Evolutionary conservation across 2,888 invertebrate species (phyloP), one percentile per base, ranked within the genome.

Genomic region (Emmelina monodactyla): DNA sequence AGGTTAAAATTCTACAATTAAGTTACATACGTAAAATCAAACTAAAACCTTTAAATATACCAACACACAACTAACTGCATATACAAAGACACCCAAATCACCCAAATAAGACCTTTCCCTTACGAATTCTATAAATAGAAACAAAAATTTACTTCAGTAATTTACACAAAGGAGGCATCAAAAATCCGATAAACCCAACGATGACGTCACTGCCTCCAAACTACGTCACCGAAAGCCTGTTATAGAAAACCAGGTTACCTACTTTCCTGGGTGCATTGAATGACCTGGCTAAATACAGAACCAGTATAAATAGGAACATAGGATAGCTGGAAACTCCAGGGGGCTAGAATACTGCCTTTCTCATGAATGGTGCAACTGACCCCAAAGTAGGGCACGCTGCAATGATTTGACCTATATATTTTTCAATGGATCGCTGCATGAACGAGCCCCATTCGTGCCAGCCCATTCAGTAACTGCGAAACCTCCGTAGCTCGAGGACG

Each of bases 371-470:
- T 63, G 64, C 64, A 66, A 58, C 55, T 53, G 50, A 51, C 57
- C 55, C 62, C 62, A 66, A 78, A 62, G 55, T 69, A 58, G 75
- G 66, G 49, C 72, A 71, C 71, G 56, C 58, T 76, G 78, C 76
- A 76, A 69, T 71, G 63, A 71, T 71, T 62, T 75, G 78, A 79
- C 79, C 79, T 73, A 79, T 70, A 63, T 79, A 72, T 76, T 73
- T 72, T 75, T 78, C 71, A 78, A 79, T 78, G 78, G 70, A 54
- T 57, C 56, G 64, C 50, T 60, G 68, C 65, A 75, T 75, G 76
- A 73, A 76, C 75, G 73, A 68, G 71, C 58, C 62, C 64, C 72
- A 58, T 59, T 62, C 70, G 62, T 66, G 58, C 52, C 58, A 62
- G 54, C 67, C 51, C 79, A 79, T 79, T 79, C 76, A 79, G 73